Conservation (phyloP, 1,140 invertebrate species). For the Megathymus violae region DNA sequence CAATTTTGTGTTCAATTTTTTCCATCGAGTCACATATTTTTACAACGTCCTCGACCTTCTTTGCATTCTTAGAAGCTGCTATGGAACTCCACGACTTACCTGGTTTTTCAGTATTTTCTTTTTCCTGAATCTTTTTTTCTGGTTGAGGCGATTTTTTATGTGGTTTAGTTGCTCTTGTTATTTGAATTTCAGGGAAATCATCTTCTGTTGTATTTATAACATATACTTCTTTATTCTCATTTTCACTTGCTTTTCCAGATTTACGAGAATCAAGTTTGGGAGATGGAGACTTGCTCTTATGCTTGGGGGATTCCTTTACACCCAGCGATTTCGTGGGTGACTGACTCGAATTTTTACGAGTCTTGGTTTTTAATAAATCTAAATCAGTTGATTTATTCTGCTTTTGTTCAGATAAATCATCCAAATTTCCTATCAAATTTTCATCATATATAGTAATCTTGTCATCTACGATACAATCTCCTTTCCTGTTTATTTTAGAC, state of each 20-base stretch:
- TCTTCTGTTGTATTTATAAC: slow-evolving; percentile 72
- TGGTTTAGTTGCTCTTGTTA: slow-evolving; percentile 65
- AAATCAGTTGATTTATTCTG: slow-evolving; percentile 5
- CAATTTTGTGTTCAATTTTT: slow-evolving; percentile 36
- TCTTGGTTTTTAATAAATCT: slow-evolving; percentile 9
- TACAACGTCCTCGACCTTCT: slow-evolving; percentile 50
- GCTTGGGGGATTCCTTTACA: slow-evolving; percentile 55
- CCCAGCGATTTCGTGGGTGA: slow-evolving; percentile 32
- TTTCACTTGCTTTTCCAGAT: slow-evolving; percentile 47
- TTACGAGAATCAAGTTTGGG: slow-evolving; percentile 57
- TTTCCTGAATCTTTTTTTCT: slow-evolving; percentile 48
- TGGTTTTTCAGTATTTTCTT: slow-evolving; percentile 45
- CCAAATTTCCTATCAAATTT: slow-evolving; percentile 3
- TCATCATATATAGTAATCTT: not conserved
- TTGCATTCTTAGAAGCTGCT: slow-evolving; percentile 59
- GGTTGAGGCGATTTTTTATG: slow-evolving; percentile 65
- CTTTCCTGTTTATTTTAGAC: slow-evolving; percentile 14
- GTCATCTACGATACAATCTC: slow-evolving; percentile 5
- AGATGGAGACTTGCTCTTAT: slow-evolving; percentile 64
- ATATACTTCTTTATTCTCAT: slow-evolving; percentile 70
- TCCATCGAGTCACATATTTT: slow-evolving; percentile 28
- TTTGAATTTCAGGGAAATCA: slow-evolving; percentile 77
- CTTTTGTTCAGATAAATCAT: not conserved
- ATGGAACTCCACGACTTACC: slow-evolving; percentile 70
- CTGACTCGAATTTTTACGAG: slow-evolving; percentile 1